Conservation (phyloP, 2,113 vertebrate species). For the Siniperca knerii region DNA sequence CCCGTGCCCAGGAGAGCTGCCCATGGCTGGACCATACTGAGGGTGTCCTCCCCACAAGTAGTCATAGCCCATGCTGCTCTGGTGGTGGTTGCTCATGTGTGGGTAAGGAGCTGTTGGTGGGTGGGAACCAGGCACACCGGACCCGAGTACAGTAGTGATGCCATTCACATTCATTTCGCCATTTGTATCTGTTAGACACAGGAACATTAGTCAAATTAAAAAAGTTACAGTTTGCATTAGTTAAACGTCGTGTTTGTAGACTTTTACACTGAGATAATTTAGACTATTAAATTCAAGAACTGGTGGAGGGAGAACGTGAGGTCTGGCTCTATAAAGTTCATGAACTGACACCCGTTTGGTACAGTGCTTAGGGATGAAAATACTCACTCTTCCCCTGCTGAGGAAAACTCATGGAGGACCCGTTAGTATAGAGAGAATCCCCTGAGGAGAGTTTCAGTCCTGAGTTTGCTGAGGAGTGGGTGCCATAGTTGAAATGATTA, state of each 20-base stretch:
- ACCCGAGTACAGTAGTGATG: constrained; percentile 95
- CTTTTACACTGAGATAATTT: not conserved
- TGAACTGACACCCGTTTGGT: too few species aligned
- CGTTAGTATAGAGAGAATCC: constrained; percentile 93
- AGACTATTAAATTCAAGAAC: not conserved
- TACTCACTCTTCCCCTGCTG: constrained; percentile 95
- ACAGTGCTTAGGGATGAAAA: not conserved
- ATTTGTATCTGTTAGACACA: constrained; percentile 89
- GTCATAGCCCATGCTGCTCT: constrained; percentile 88
- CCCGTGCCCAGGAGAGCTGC: constrained; percentile 77
- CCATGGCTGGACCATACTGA: constrained; percentile 85
- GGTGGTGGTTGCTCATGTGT: constrained; percentile 87
- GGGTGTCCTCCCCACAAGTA: constrained; percentile 94
- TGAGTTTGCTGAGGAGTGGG: constrained; percentile 93
- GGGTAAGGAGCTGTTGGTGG: constrained; percentile 86
- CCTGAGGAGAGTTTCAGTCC: constrained; percentile 96
- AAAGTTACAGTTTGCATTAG: not conserved
- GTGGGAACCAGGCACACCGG: constrained; percentile 90
- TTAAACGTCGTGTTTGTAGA: not conserved
- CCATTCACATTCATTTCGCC: constrained; percentile 98
- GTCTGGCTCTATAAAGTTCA: not conserved
- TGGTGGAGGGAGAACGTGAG: not conserved
- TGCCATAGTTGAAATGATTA: constrained; percentile 93
- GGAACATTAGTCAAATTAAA: not conserved
- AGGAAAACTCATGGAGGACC: constrained; percentile 92